Evolutionary conservation across 1,140 invertebrate genomes (phyloP), one percentile per base, ranked within the genome.

Genomic region (Holotrichia oblita): DNA sequence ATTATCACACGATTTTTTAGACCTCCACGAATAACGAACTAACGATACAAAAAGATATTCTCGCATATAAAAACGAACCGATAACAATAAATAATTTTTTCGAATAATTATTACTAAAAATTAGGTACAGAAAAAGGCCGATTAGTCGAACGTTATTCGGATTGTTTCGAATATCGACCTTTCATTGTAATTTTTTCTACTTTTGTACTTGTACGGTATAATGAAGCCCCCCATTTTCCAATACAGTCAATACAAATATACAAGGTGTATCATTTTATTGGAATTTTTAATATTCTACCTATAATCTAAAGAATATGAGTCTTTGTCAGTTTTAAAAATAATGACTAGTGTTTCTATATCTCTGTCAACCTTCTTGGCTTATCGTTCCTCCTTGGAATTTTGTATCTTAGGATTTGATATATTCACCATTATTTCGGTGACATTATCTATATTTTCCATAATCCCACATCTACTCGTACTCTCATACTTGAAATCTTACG

Each of bases 251-350:
- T 44, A 2, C 42, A 44, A 9, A 14, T 9, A 9, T 44, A 10
- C 14, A 44, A 44, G 7, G 27, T 34, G 27, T 34, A 34, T 34
- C 27, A 4, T 34, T 34, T 34, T 34, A 34, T 34, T 34, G 27
- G 27, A 34, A 4, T 44, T 44, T 55, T 55, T 69, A 34, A 34
- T 34, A 34, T 34, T 34, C 27, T 22, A 69, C 61, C 6, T 69
- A 69, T 6, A 9, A 34, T 17, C 20, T 69, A 69, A 69, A 27
- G n/a, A 55, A 55, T 61, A 9, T 69, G 61, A 69, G 61, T 69
- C 61, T 69, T 69, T 22, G n/a, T 55, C 17, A 48, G 44, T 69
- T 69, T 69, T 27, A 69, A 69, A 69, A 69, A 69, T 69, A 69
- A 27, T 69, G 61, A 69, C 61, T 69, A 69, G 61, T 69, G 20